Evolutionary conservation across 2,888 invertebrate species (phyloP).

Genomic region (Heteromurus nitidus): DNA sequence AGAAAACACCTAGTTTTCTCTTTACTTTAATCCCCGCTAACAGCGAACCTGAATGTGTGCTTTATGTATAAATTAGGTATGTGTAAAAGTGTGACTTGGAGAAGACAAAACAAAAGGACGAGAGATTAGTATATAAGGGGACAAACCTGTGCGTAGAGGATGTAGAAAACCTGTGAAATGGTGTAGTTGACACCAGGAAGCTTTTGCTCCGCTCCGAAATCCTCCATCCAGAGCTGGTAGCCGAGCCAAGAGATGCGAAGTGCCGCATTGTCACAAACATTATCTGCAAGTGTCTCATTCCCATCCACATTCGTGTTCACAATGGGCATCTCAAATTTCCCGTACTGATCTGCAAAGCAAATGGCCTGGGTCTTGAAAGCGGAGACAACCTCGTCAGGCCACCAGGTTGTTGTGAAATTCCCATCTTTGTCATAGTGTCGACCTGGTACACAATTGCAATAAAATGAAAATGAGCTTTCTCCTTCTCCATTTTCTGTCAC

Average conservation of each 20-base stretch:
- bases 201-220: slow-evolving; percentile 71
- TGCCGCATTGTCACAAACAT: slow-evolving; percentile 76
- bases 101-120: too few species aligned
- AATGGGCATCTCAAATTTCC: slow-evolving; percentile 74
- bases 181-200: slow-evolving; percentile 75
- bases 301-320: slow-evolving; percentile 75
- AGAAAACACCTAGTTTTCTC: too few species aligned
- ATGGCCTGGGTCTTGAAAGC: slow-evolving; percentile 74
- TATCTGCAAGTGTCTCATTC: slow-evolving; percentile 76
- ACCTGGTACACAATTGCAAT: slow-evolving; percentile 68
- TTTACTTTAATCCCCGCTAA: too few species aligned
- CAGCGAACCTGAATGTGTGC: too few species aligned
- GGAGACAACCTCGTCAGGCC: slow-evolving; percentile 74
- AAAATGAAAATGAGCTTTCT: slow-evolving; percentile 31
- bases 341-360: slow-evolving; percentile 75
- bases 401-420: slow-evolving; percentile 75
- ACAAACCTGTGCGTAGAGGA: slow-evolving; percentile 75
- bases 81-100: too few species aligned
- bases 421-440: slow-evolving; percentile 75
- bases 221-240: slow-evolving; percentile 74
- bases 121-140: neutral
- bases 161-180: slow-evolving; percentile 75
- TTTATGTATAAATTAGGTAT: too few species aligned
- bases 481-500: neutral
- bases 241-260: slow-evolving; percentile 75